Evolutionary conservation across 2,113 vertebrate genomes (phyloP), one percentile per base, ranked within the genome.

Genomic region (Hepsetus odoe): DNA sequence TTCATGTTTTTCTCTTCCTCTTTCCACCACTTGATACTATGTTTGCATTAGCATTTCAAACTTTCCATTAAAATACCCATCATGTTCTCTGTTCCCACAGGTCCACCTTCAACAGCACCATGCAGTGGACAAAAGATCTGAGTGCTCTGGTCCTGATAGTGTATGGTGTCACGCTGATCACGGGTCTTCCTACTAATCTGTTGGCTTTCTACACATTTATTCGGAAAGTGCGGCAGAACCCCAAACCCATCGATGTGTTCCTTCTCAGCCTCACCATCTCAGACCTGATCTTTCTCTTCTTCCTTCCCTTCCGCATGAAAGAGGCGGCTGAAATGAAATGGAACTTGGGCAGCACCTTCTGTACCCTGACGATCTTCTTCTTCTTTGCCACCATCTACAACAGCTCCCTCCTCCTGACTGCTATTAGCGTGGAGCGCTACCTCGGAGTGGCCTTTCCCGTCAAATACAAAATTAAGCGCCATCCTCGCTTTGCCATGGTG

Each of bases 381-480:
- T 94, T 93, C 86, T 94, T 87, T 80, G 88, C 90, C 82, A 90
- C 87, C 89, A 91, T 94, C 81, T 92, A 92, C 75, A 87, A 91
- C 83, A 94, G 92, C 88, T 88, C 85, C 8, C 84, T 91, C 62
- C 93, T 94, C 55, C 84, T 94, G 79, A 92, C 87, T 0, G 92
- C 89, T 0, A 89, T 95, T 64, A 93, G 92, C 46, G 84, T 92
- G 0, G 90, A 95, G 83, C 90, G 93, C 24, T 94, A 93, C 74
- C 86, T 94, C 20, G 90, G 91, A 0, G 92, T 92, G 30, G 92
- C 90, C 9, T 92, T 89, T 42, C 93, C 94, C 0, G 81, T 90
- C 66, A 81, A 74, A 49, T 90, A 89, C 87, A 91, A 90, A 82
- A 73, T 89, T 4, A 82, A 83, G 16, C 85, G 85, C 1, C 58